phyloP scores from a whole-genome alignment of 2,797 vertebrate genomes.

The Sparus aurata region DNA sequence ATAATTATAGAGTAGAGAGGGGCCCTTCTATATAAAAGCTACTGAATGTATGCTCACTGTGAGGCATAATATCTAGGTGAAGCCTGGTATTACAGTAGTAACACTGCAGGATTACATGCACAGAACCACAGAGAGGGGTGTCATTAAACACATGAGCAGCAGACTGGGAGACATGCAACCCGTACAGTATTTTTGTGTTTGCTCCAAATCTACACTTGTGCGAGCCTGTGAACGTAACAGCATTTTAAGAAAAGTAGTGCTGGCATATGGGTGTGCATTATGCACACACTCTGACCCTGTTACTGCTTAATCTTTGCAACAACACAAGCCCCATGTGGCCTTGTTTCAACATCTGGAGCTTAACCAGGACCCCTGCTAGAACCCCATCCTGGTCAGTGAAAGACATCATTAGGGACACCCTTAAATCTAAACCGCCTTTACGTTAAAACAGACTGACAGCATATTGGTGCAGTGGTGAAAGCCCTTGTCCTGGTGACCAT shows the following conservation, averaged over 20 bases:
- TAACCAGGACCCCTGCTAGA: conserved; percentile 57
- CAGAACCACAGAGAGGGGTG: conserved; percentile 26
- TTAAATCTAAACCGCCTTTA: conserved; percentile 27
- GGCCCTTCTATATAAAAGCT: conserved; percentile 43
- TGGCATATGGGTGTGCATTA: conserved; percentile 48
- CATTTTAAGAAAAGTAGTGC: conserved; percentile 30
- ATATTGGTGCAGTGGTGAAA: conserved; percentile 25
- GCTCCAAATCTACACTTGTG: background rate
- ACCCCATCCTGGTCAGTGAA: conserved; percentile 38
- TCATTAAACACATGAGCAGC: conserved; percentile 48
- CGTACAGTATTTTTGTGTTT: background rate
- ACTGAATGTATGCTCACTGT: conserved; percentile 40
- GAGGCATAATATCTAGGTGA: conserved; percentile 52
- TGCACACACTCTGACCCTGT: conserved; percentile 49
- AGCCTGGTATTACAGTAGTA: conserved; percentile 41
- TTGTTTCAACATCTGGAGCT: conserved; percentile 72
- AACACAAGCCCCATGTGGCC: conserved; percentile 64
- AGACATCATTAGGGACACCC: conserved; percentile 37
- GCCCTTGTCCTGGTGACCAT: conserved; percentile 20
- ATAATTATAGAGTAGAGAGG: conserved; percentile 60
- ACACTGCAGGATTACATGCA: conserved; percentile 36
- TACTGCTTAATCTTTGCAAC: conserved; percentile 65
- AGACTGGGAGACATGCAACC: conserved; percentile 37
- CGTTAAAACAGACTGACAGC: conserved; percentile 4
- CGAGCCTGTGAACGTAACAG: background rate